Evolutionary conservation across 2,888 invertebrate species (phyloP), one percentile per base, ranked within the genome.

Genomic region (Hyposoter dolosus): DNA sequence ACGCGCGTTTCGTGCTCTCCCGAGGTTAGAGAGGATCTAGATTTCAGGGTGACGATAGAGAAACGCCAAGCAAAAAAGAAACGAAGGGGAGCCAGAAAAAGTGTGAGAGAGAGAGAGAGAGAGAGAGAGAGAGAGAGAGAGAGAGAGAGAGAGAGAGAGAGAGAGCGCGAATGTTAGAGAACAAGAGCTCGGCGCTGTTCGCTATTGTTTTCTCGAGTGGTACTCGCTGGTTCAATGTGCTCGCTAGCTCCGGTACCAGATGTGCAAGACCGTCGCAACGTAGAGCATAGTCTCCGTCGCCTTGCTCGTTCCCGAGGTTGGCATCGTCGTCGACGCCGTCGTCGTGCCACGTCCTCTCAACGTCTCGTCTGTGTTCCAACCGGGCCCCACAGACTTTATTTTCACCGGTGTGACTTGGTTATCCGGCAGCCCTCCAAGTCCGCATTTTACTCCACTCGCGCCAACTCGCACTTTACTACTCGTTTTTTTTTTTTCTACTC

Each of bases 181-280:
- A 90, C 88, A 89, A 89, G 89, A 88, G 88, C 83, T 63, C 83
- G 82, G 78, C 84, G 92, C 91, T 93, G 93, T 92, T 93, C 92
- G 92, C 93, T 93, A 93, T 94, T 94, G 93, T 94, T 93, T 94
- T 93, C 93, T 93, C 92, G 90, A 94, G 93, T 94, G 93, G 93
- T 91, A 93, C 93, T 94, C 93, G 92, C 93, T 93, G 92, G 93
- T 93, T 93, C 93, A 93, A 93, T 93, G 93, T 92, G 91, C 90
- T 90, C 90, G 92, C 91, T 84, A 87, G 88, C 90, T 90, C 90
- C 90, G 91, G 91, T 92, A 93, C 93, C 93, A 93, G 93, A 93
- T 93, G 93, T 93, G 92, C 86, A 83, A 90, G 89, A 88, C 88
- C 88, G 87, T 87, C 86, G 50, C 81, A 53, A 77, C 72, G 69